A percentile compares a stretch with the other conserved stretches of the same genome.
Evolutionary conservation across 2,113 vertebrate species (phyloP).

Genomic region (Romanogobio albipinnatus): DNA sequence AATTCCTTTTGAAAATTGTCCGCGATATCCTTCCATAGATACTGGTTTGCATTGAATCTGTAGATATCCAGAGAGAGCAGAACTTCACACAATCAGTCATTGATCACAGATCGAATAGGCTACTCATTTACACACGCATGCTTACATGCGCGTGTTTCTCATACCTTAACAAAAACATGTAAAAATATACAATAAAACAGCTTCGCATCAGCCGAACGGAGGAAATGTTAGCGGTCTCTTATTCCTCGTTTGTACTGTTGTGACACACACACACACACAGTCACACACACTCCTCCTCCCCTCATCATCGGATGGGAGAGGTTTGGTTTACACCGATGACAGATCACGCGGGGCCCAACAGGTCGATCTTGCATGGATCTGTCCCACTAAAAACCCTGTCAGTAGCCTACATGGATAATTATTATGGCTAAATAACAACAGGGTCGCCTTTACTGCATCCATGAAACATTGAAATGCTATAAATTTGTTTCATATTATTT

Average conservation of each 20-base stretch:
- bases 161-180: neutral
- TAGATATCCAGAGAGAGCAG: neutral
- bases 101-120: neutral
- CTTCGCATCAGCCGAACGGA: neutral
- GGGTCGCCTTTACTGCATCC: neutral
- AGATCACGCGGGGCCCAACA: neutral
- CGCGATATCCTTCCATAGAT: too few relatives aligned
- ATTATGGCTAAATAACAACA: neutral
- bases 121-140: neutral
- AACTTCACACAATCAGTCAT: neutral
- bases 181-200: neutral
- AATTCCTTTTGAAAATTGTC: too few relatives aligned
- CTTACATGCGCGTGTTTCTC: neutral
- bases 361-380: neutral
- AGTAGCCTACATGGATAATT: neutral
- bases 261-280: neutral
- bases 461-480: neutral
- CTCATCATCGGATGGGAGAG: neutral
- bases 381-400: neutral
- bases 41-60: conserved; percentile 41
- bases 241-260: neutral
- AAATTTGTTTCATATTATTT: too few relatives aligned
- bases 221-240: neutral
- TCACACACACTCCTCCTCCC: neutral
- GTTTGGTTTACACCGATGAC: neutral